Percentiles rank a stretch among this genome's conserved stretches.
These are phyloP conservation scores for Onychorhynchus coronatus DNA, from an alignment of 2,113 vertebrate species.

Conservation along the genomic window DNA sequence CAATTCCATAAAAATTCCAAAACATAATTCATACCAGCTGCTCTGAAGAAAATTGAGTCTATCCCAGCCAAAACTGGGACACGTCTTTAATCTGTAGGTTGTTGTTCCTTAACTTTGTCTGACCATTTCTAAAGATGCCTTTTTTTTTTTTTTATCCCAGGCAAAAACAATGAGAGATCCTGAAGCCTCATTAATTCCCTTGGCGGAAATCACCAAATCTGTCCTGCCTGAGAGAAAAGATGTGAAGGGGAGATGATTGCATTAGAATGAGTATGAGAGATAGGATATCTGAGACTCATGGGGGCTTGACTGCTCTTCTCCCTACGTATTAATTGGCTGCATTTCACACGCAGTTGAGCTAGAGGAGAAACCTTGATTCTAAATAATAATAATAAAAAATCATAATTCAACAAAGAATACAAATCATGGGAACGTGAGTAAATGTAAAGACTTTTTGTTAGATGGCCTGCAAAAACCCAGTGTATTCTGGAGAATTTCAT, in stretches of 20 bases:
- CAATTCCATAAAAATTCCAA: neutral
- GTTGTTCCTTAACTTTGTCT: neutral
- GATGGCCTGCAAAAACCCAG: neutral
- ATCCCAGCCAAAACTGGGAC: neutral
- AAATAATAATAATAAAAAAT: neutral
- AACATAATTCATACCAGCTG: neutral
- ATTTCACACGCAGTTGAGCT: neutral
- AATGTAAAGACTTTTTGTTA: neutral
- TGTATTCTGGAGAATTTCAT: constrained; percentile 3
- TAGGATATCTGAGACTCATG: neutral
- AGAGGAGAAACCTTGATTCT: neutral
- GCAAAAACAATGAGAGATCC: neutral
- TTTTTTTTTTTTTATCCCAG: neutral
- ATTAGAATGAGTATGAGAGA: neutral
- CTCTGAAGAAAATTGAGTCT: neutral
- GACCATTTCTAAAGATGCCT: neutral
- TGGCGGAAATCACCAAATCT: neutral
- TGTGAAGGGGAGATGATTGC: neutral
- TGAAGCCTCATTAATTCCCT: neutral
- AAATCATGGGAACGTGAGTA: neutral
- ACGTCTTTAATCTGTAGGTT: neutral
- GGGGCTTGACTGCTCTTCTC: neutral
- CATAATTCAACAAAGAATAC: neutral
- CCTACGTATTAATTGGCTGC: neutral
- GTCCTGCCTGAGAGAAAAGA: neutral